Base-by-base conservation (phyloP, 2,113 vertebrate species). In the Hypomesus transpacificus region DNA sequence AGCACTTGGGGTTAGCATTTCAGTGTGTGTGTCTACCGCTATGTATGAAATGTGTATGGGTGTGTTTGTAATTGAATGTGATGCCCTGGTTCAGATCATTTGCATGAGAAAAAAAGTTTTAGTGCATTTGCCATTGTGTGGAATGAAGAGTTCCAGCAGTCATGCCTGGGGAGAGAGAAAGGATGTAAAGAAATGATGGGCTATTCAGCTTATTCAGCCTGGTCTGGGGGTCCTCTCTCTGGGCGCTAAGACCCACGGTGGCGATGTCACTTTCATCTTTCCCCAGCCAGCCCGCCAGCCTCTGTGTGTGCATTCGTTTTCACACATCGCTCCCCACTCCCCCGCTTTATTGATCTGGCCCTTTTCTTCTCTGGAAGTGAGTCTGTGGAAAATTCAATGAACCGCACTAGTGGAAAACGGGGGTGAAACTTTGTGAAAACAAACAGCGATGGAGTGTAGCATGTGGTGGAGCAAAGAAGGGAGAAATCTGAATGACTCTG, bases 101-200 rank as follows among this genome's bases (percentile, higher is more conserved):
- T 96, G 95, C 96, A 98, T 99, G 92, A 96, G 94, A 97, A 97
- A 85, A 89, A 94, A 92, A 93, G 93, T 95, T 95, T 95, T 94
- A 94, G 94, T 94, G 95, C 94, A 89, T 96, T 95, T 93, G 87
- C 87, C 87, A 94, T 99, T 98, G 96, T 99, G 90, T 93, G 91
- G 91, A 92, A 90, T 94, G 94, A 92, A 93, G 94, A 95, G 94
- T 94, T 94, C 90, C 92, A 94, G 92, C 94, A 94, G 94, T 94
- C 93, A 88, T 77, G 90, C 91, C 88, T 80, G 90, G 88, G 85
- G 92, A 91, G 88, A 92, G 87, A 92, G 94, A 95, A 93, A 92
- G 90, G 93, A 88, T 85, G 84, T 79, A 87, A 92, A 95, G 93
- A 95, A 95, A 93, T 91, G 93, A 94, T 90, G 91, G 92, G 84